Base-by-base conservation (phyloP, 2,888 invertebrate species). In the Yponomeuta sedellus region DNA sequence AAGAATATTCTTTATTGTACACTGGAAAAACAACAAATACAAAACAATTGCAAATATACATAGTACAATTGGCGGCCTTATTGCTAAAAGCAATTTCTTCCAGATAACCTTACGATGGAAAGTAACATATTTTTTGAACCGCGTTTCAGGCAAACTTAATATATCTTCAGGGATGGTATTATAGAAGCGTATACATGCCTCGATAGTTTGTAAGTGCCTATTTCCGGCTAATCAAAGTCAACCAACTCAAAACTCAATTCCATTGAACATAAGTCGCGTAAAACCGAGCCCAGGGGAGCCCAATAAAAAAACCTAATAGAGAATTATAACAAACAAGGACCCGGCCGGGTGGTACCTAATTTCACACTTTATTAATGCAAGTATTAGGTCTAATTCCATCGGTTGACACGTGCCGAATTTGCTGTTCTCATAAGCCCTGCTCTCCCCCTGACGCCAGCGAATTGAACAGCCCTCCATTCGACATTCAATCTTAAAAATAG, bases 361-460 rank as follows among this genome's bases (percentile, higher is more conserved):
- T 91, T 91, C 90, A 91, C 91, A 91, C 91, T 91, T 90, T 90
- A 91, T 91, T 90, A 91, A 88, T 88, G 86, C 84, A 85, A 89
- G 90, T 88, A 91, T 91, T 90, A 90, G 78, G 76, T 83, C 88
- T 89, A 89, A 90, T 89, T 88, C 88, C 87, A 78, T 81, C 83
- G 82, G 78, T 82, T 80, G 89, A 85, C 90, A 90, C 90, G 91
- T 88, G 90, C 86, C 88, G 82, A 88, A 85, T 88, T 87, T 82
- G 86, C 78, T 80, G 79, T 90, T 90, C 87, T 82, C 88, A 90
- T 88, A 90, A 86, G 81, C 79, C 78, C 73, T 71, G 72, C 69
- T 70, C 79, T 75, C 83, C 85, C 82, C 80, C 77, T 68, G 61
- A 57, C 20, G 19, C 61, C 61, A 61, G 65, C 73, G 73, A 70